Conservation (phyloP, 2,113 vertebrate genomes). For the Varanus komodoensis region DNA sequence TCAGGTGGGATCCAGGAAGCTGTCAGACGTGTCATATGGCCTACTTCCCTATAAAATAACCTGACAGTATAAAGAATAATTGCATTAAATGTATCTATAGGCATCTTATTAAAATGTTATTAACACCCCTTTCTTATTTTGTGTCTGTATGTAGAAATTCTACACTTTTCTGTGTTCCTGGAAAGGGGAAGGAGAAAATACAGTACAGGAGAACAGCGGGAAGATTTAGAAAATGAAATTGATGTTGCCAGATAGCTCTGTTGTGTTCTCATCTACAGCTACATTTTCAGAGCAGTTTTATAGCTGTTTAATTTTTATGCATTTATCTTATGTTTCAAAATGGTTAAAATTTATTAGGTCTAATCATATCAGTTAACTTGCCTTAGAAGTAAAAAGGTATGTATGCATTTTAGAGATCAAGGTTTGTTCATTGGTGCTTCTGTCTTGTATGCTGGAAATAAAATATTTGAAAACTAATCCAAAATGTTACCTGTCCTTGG, state of each 20-base stretch:
- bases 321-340: neutral
- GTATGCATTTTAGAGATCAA: no score
- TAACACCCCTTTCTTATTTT: rapidly evolving
- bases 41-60: neutral
- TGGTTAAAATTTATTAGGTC: neutral
- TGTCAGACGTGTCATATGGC: constrained; percentile 28
- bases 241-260: rapidly evolving
- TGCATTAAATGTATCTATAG: neutral
- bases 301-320: neutral
- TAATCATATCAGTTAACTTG: rapidly evolving
- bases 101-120: neutral
- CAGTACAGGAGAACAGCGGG: rapidly evolving
- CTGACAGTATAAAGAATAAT: neutral
- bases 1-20: neutral
- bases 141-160: rapidly evolving
- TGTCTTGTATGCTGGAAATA: neutral
- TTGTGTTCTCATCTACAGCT: rapidly evolving
- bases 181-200: neutral
- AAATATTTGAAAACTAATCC: neutral
- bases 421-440: neutral
- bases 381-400: rapidly evolving
- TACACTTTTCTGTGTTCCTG: rapidly evolving
- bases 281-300: neutral
- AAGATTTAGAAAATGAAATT: neutral
- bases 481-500: neutral